Percentiles rank a stretch among this genome's conserved stretches.
Conservation (phyloP, 2,113 vertebrate genomes). For the Dendropsophus ebraccatus region DNA sequence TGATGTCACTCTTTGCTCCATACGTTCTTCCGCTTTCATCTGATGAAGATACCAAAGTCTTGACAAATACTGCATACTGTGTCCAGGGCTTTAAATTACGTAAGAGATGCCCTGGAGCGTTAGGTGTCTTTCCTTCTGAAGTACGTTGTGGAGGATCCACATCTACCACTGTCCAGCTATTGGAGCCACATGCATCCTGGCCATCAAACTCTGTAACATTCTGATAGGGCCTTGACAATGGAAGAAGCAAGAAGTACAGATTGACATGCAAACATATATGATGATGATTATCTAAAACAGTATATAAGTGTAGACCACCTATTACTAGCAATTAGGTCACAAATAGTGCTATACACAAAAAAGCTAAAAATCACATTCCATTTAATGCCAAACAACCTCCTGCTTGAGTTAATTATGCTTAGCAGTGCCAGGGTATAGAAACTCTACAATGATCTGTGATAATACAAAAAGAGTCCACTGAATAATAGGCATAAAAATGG, state of each 20-base stretch:
- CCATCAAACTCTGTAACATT: conserved; percentile 97
- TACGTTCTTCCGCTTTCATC: conserved; percentile 87
- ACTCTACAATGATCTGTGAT: no score
- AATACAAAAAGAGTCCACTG: no score
- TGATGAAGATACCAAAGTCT: conserved; percentile 90
- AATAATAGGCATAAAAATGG: no score
- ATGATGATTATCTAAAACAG: background rate
- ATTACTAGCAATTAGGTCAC: no score
- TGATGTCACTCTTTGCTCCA: conserved; percentile 95
- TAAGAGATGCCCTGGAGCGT: conserved; percentile 83
- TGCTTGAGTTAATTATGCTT: no score
- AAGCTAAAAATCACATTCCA: no score
- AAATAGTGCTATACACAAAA: no score
- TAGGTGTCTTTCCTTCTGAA: conserved; percentile 74
- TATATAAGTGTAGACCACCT: background rate
- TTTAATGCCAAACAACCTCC: no score
- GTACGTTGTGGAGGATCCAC: conserved; percentile 84
- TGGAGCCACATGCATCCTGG: conserved; percentile 94
- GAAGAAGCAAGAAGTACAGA: background rate
- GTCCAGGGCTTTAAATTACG: conserved; percentile 92
- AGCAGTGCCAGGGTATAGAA: no score
- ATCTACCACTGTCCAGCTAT: conserved; percentile 95
- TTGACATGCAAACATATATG: background rate
- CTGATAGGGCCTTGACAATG: conserved; percentile 79
- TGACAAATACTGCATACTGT: conserved; percentile 95